Percentiles rank a stretch among this genome's conserved stretches.
Evolutionary conservation across 2,113 vertebrate species (phyloP).

Genomic region (Aythya baeri): DNA sequence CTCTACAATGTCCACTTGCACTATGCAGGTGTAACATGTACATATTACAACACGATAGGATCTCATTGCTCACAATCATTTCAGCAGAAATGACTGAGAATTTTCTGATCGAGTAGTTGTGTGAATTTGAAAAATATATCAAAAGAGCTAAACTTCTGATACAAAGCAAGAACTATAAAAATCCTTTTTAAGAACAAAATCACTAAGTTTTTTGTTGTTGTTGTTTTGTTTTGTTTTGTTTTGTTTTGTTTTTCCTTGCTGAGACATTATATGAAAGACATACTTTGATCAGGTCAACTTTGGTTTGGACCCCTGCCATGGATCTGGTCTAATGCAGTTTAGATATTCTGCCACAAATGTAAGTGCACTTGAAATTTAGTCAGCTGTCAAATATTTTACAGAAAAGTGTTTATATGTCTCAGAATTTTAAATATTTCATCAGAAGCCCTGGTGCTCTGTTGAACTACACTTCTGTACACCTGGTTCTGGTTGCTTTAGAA

Average conservation of each 20-base stretch:
- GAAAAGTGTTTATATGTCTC: not conserved
- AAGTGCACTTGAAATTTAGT: conserved; percentile 15
- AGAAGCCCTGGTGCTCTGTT: conserved; percentile 6
- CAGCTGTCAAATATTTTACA: not conserved
- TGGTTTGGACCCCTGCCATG: not conserved
- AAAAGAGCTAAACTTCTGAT: not conserved
- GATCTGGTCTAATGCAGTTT: not conserved
- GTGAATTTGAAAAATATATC: not conserved
- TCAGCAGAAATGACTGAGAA: not conserved
- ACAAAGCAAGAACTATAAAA: not conserved
- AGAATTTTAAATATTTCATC: conserved; percentile 16
- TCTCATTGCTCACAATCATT: not conserved
- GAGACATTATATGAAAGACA: not conserved
- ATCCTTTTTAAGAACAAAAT: not conserved
- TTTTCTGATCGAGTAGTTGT: not conserved
- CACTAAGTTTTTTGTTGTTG: not conserved
- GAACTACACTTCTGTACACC: not conserved
- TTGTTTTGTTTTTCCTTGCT: not conserved
- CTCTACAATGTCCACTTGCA: not conserved
- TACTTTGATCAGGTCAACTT: not conserved
- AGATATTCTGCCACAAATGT: not conserved
- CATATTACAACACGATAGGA: not conserved
- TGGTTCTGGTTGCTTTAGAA: conserved; percentile 49
- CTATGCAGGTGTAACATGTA: not conserved
- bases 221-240: too few species aligned